Evolutionary conservation across 2,888 invertebrate species (phyloP).

Genomic region (Hypsopygia costalis): DNA sequence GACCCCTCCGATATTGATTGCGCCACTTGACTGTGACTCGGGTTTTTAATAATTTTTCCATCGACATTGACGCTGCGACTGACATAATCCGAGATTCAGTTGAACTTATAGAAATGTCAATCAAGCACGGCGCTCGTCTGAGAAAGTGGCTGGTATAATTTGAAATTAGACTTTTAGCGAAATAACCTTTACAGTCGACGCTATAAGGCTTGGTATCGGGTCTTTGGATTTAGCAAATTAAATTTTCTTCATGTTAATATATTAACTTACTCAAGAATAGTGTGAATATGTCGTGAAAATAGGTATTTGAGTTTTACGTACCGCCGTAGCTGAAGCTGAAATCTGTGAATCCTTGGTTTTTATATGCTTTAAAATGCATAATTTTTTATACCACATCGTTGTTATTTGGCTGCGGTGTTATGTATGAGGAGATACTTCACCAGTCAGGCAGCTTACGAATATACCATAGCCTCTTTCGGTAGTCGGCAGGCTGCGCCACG

Average conservation of each 20-base stretch:
- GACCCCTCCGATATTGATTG: conserved; percentile 9
- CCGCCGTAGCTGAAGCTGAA: too few species aligned
- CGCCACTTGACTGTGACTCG: conserved; percentile 12
- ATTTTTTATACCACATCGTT: too few species aligned
- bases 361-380: too few species aligned
- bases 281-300: too few species aligned
- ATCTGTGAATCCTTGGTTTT: too few species aligned
- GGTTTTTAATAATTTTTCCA: conserved; percentile 15
- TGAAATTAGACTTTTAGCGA: conserved; percentile 5
- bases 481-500: too few species aligned
- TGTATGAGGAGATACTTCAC: too few species aligned
- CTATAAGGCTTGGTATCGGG: not conserved
- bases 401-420: too few species aligned
- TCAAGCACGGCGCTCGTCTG: conserved; percentile 31
- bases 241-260: conserved; percentile 15
- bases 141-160: conserved; percentile 19
- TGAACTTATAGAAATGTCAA: conserved; percentile 35
- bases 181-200: not conserved
- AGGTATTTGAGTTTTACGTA: too few species aligned
- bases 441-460: too few species aligned
- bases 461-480: too few species aligned
- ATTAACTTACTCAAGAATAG: too few species aligned
- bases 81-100: conserved; percentile 26
- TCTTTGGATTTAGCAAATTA: conserved; percentile 9
- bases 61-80: conserved; percentile 17